Base-by-base conservation (phyloP, 2,888 invertebrate species). In the Cenopis cana region DNA sequence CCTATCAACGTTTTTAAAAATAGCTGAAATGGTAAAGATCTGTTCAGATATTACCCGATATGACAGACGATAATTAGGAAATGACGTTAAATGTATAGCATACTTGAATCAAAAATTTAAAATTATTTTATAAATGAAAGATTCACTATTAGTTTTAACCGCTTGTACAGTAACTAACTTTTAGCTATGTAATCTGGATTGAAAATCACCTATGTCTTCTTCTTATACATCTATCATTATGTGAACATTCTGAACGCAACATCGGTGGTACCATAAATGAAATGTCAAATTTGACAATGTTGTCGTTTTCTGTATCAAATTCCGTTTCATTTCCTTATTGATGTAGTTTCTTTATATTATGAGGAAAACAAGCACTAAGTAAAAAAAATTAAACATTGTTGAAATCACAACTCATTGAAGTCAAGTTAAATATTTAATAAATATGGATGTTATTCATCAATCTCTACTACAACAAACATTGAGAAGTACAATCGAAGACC, bases 401-500 rank as follows among this genome's bases (percentile, higher is more conserved):
- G 57, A 49, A 68, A 38, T 68, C 17, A 38, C 2, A 59, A 66
- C 14, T 20, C n/a, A 33, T 17, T 41, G 38, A 18, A 29, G 12
- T 17, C 17, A 29, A 54, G 1, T 59, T 41, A 46, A 6, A 66
- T 4, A 14, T 17, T 38, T 36, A 12, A 17, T 50, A 57, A 77
- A 60, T 60, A 93, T 93, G 93, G 93, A 93, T 77, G 78, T 86
- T 72, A 83, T 87, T 76, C 87, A 88, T 74, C 81, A 85, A 77
- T 81, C 88, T 69, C 77, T 89, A 74, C 79, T 77, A 73, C 83
- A 86, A 66, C 89, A 88, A 80, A 85, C 84, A 68, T 79, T 90
- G 74, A 83, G 82, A 77, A 88, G 85, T 78, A 85, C 86, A 18
- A 85, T 93, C 52, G 95, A 96, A 83, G 96, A 97, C 87, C 92